Base-by-base conservation (phyloP, 1,140 invertebrate genomes). In the Alviniconcha marisindica region DNA sequence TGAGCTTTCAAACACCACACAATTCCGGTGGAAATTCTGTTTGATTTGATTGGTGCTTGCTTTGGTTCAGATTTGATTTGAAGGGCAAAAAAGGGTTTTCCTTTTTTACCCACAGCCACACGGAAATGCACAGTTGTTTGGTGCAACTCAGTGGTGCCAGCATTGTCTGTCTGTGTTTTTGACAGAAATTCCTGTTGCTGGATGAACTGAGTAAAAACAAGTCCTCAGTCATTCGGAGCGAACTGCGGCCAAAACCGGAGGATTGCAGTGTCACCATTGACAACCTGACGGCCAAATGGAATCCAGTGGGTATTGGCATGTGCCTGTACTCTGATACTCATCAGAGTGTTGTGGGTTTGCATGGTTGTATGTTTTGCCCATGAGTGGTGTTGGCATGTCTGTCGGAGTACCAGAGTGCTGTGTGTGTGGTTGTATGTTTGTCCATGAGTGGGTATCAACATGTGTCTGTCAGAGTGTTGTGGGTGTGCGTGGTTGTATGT, bases 221-320 rank as follows among this genome's bases (percentile, higher is more conserved):
- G 28, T 36, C 12, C 12, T 69, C 38, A 60, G 66, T 79, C 14
- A 66, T 82, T 3, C 56, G 73, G n/a, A 69, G 63, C 5, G 56
- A 69, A 33, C 28, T 83, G 28, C 77, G 85, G 83, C 88, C 88
- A 1, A 85, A 88, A 78, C 54, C 84, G 12, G 82, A 86, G 28
- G 88, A 92, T 24, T 89, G 89, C 83, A 85, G 85, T 33, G 82
- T 93, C 24, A 84, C 85, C 63, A 87, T 93, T n/a, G 83, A 89
- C 24, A 91, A 92, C 80, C 76, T 92, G 0, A 87, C 88, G 44
- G 92, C 91, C 24, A 91, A 88, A 74, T 94, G 93, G 93, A 88
- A 91, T 79, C 77, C 87, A 44, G 90, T 91, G 87, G 82, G 42
- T 12, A 2, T 24, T n/a, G n/a, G n/a, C n/a, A n/a, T n/a, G n/a